Percentiles rank a stretch among this genome's conserved stretches.
Evolutionary conservation across 2,888 invertebrate species (phyloP).

Genomic region (Diaperis boleti): DNA sequence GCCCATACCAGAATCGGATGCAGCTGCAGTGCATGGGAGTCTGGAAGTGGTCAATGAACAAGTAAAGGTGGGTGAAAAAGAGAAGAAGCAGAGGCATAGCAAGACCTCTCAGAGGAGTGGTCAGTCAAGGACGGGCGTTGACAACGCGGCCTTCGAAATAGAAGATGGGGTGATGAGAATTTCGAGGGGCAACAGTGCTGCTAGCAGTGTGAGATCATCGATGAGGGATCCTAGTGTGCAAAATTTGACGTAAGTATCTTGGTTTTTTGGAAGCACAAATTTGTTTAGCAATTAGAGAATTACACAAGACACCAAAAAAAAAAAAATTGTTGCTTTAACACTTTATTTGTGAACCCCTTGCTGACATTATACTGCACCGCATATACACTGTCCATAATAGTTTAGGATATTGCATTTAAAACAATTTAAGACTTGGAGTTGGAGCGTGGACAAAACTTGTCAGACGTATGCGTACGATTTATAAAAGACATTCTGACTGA

Average conservation of each 20-base stretch:
- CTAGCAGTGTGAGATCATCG: constrained; percentile 48
- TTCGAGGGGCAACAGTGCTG: constrained; percentile 39
- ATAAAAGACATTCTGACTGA: no score
- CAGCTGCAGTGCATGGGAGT: constrained; percentile 36
- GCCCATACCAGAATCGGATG: constrained; percentile 34
- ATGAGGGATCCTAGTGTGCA: constrained; percentile 55
- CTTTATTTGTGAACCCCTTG: no score
- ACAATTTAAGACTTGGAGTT: no score
- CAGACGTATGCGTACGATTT: no score
- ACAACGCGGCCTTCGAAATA: constrained; percentile 51
- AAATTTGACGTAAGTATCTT: constrained; percentile 58
- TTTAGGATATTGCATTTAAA: no score
- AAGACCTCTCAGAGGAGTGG: constrained; percentile 30
- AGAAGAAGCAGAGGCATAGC: constrained; percentile 32
- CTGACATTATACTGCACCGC: no score
- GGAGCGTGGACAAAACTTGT: no score
- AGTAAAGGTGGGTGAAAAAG: constrained; percentile 19
- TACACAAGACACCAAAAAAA: no score
- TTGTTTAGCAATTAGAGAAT: no score
- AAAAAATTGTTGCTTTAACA: no score
- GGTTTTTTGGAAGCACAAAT: no score
- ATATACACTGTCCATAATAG: no score
- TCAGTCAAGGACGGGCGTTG: constrained; percentile 40
- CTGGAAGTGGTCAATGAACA: constrained; percentile 20
- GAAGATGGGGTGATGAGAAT: constrained; percentile 29